phyloP scores from a whole-genome alignment of 2,888 invertebrate species.

The Nasonovia ribisnigri region DNA sequence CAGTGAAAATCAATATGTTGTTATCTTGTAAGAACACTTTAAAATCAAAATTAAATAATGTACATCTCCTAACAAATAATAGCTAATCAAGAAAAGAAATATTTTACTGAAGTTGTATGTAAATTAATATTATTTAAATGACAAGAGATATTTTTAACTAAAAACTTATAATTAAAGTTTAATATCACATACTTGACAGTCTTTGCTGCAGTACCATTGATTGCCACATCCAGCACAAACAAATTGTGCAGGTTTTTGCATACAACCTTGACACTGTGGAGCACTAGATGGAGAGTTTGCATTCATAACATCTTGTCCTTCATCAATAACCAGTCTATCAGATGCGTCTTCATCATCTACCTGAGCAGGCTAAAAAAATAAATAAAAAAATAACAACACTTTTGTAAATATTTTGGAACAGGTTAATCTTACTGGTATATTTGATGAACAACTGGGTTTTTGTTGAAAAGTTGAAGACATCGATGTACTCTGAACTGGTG shows the following conservation, averaged over 20 bases:
- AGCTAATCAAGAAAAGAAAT: neutral
- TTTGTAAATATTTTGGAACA: neutral
- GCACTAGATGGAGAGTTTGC: conserved; percentile 71
- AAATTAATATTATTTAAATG: conserved; percentile 7
- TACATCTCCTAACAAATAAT: neutral
- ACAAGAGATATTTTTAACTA: neutral
- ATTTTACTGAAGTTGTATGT: neutral
- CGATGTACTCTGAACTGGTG: conserved; percentile 71
- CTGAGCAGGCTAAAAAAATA: conserved; percentile 67
- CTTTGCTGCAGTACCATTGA: conserved; percentile 94
- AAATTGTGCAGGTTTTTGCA: conserved; percentile 84
- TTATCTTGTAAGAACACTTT: neutral
- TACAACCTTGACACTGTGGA: conserved; percentile 89
- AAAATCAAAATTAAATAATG: neutral
- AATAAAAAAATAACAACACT: neutral
- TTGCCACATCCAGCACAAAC: conserved; percentile 91
- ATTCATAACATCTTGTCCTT: conserved; percentile 70
- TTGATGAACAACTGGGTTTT: conserved; percentile 38
- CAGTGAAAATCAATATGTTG: no score
- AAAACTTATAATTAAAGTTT: neutral
- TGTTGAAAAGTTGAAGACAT: conserved; percentile 57
- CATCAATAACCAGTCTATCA: conserved; percentile 72
- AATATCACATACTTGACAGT: conserved; percentile 83
- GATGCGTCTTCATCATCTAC: conserved; percentile 74
- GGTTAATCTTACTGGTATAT: conserved; percentile 40